phyloP scores from a whole-genome alignment of 1,140 invertebrate species.

The Maniola jurtina region DNA sequence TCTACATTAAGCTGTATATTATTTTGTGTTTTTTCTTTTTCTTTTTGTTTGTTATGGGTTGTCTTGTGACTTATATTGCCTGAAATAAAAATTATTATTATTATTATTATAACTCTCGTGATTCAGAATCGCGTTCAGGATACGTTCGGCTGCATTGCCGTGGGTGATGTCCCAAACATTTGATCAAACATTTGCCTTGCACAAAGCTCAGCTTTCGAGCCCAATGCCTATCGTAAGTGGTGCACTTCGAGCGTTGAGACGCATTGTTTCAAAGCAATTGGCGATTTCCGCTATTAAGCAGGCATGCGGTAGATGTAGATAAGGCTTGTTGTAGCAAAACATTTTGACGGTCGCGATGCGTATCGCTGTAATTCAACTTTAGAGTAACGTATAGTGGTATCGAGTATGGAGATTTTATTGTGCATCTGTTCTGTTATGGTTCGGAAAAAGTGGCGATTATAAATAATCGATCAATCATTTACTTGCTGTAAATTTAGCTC shows the following conservation, averaged over 20 bases:
- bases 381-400: neutral
- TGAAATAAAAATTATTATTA: too few relatives aligned
- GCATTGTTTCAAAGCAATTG: conserved; percentile 62
- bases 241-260: conserved; percentile 14
- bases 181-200: conserved; percentile 12
- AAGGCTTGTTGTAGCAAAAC: conserved; percentile 56
- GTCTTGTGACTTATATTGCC: too few relatives aligned
- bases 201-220: conserved; percentile 7
- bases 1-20: too few relatives aligned
- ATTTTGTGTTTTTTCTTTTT: too few relatives aligned
- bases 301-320: conserved; percentile 54
- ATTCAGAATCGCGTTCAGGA: too few relatives aligned
- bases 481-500: too few relatives aligned
- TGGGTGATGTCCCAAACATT: conserved; percentile 5
- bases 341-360: conserved; percentile 59
- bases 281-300: conserved; percentile 63
- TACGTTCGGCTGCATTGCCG: too few relatives aligned
- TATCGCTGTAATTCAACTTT: conserved; percentile 37
- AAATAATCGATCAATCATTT: too few relatives aligned
- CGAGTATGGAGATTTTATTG: neutral
- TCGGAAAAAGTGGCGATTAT: too few relatives aligned
- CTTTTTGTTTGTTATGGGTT: too few relatives aligned
- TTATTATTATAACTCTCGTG: too few relatives aligned
- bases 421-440: too few relatives aligned
- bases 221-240: conserved; percentile 12